phyloP scores from a whole-genome alignment of 2,888 invertebrate species.

The Leptinotarsa peninsularis region DNA sequence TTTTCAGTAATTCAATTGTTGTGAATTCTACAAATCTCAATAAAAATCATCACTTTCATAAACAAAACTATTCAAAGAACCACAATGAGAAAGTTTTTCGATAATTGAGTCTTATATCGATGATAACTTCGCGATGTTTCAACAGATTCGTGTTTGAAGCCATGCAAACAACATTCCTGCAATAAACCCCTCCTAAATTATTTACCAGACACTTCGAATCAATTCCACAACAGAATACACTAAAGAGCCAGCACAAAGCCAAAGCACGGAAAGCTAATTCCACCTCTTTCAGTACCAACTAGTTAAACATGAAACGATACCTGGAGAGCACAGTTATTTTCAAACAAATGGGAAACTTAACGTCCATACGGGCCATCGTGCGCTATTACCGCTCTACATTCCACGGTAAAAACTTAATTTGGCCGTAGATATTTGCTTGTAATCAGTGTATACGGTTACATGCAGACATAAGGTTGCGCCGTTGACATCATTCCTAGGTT shows the following conservation, averaged over 20 bases:
- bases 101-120: no score
- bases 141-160: no score
- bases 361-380: conserved; percentile 38
- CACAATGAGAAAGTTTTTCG: no score
- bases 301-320: conserved; percentile 11
- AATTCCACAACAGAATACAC: background rate
- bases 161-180: no score
- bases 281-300: background rate
- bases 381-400: conserved; percentile 37
- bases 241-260: background rate
- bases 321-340: conserved; percentile 7
- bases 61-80: no score
- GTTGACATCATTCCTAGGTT: conserved; percentile 34
- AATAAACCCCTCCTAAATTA: background rate
- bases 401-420: conserved; percentile 52
- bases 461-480: conserved; percentile 41
- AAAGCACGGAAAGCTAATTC: background rate
- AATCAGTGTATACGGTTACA: conserved; percentile 51
- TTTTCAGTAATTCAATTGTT: no score
- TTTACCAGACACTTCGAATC: background rate
- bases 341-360: conserved; percentile 18
- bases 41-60: no score
- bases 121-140: no score
- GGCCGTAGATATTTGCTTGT: conserved; percentile 45
- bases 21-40: no score